Conservation (phyloP, 1,140 invertebrate genomes). For the Dolichoris vasculosae region DNA sequence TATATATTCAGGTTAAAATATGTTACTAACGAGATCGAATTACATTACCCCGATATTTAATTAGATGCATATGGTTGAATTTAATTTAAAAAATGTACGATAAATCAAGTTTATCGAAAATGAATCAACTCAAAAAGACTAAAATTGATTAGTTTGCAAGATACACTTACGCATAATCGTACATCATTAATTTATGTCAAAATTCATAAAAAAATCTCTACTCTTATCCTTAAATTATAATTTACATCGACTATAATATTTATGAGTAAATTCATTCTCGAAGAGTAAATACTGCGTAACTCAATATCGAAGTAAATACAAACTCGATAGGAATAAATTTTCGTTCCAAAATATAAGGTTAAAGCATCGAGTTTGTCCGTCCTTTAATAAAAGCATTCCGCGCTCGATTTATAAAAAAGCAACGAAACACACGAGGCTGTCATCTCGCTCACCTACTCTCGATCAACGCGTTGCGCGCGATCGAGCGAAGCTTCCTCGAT, state of each 20-base stretch:
- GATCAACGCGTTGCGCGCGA: too few species aligned
- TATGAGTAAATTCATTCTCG: background rate
- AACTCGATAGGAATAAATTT: background rate
- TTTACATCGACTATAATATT: background rate
- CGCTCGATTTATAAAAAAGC: background rate
- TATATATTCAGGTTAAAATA: background rate
- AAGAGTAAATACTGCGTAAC: background rate
- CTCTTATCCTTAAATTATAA: slow-evolving; percentile 5
- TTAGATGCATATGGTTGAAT: background rate
- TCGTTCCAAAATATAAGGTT: background rate
- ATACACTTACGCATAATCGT: background rate
- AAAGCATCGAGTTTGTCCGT: background rate
- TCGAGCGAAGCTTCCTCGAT: too few species aligned
- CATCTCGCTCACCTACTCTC: too few species aligned
- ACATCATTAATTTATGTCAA: background rate
- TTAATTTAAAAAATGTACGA: background rate
- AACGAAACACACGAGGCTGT: too few species aligned
- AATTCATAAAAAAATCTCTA: background rate
- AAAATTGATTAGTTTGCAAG: slow-evolving; percentile 13
- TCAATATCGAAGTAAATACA: background rate
- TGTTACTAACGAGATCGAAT: background rate
- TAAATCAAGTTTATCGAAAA: slow-evolving; percentile 15
- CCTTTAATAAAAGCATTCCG: background rate
- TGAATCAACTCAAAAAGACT: background rate
- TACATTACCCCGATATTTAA: background rate